These are phyloP conservation scores for Acinonyx jubatus DNA, from an alignment of 2,113 vertebrate genomes.

Conservation along the genomic window DNA sequence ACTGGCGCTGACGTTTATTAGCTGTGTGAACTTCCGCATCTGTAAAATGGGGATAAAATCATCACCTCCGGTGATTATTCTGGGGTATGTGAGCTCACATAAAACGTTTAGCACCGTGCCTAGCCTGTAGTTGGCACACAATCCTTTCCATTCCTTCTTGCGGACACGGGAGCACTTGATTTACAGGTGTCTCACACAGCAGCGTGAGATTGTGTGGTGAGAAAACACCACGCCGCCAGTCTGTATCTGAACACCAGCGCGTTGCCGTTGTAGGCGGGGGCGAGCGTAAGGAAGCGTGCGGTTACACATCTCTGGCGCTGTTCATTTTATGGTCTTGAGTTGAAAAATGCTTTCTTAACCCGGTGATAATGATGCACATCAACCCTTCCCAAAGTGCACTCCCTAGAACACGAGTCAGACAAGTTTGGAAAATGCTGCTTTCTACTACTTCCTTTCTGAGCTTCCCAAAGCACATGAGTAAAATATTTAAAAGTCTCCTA, in stretches of 20 bases:
- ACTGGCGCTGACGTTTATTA: not conserved
- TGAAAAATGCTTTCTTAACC: not conserved
- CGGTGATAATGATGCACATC: not conserved
- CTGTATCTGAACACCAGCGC: not conserved
- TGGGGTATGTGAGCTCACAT: not conserved
- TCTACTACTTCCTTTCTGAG: not conserved
- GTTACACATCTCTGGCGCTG: not conserved
- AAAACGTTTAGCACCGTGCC: not conserved
- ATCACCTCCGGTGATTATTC: not conserved
- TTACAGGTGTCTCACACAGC: not conserved
- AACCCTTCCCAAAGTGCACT: not conserved
- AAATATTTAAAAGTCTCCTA: not conserved
- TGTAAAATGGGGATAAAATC: constrained; percentile 13
- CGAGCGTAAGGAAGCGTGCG: not conserved
- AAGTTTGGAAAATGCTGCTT: not conserved
- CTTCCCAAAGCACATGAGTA: not conserved
- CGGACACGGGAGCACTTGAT: not conserved
- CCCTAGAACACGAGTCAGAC: not conserved
- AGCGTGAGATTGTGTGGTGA: not conserved
- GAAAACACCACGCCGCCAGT: not conserved
- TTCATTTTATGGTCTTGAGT: not conserved
- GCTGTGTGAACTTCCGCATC: not conserved
- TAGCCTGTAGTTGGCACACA: not conserved
- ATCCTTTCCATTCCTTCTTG: not conserved
- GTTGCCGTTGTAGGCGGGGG: not conserved